Conservation (phyloP, 2,888 invertebrate genomes). For the Cryptus viduatorius region DNA sequence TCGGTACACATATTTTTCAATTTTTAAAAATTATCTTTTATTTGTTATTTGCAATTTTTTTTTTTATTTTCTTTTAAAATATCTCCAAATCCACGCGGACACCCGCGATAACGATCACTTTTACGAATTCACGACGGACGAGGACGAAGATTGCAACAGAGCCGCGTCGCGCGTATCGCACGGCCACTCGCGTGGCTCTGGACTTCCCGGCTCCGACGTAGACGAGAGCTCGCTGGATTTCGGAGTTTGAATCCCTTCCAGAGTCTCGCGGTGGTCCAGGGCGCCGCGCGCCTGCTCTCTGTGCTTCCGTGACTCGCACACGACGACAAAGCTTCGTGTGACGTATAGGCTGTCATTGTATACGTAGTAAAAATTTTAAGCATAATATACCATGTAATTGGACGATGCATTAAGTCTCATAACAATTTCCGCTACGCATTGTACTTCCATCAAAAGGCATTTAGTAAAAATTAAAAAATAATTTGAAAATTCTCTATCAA, state of each 20-base stretch:
- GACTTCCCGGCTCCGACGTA: conserved; percentile 69
- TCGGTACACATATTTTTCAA: conserved; percentile 46
- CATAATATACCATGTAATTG: background rate
- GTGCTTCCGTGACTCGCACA: conserved; percentile 26
- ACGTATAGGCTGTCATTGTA: conserved; percentile 11
- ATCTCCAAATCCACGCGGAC: conserved; percentile 30
- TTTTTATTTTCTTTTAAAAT: conserved; percentile 4
- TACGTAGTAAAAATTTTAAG: conserved; percentile 2
- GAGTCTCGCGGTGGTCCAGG: conserved; percentile 66
- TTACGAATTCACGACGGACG: conserved; percentile 20
- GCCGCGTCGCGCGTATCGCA: conserved; percentile 75
- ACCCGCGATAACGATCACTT: conserved; percentile 46
- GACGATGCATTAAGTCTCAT: background rate
- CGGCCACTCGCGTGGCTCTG: conserved; percentile 83
- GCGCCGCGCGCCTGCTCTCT: conserved; percentile 70
- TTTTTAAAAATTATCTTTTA: background rate
- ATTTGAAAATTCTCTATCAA: background rate
- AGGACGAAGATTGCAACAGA: background rate
- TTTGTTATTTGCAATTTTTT: background rate
- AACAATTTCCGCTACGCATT: background rate
- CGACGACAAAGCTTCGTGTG: conserved; percentile 15
- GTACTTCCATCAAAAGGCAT: too few species aligned
- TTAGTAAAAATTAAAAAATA: background rate
- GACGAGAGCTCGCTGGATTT: conserved; percentile 70
- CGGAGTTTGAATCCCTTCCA: conserved; percentile 75